These are phyloP conservation scores for Morpho helenor DNA, from an alignment of 2,888 invertebrate genomes.

Conservation along the genomic window DNA sequence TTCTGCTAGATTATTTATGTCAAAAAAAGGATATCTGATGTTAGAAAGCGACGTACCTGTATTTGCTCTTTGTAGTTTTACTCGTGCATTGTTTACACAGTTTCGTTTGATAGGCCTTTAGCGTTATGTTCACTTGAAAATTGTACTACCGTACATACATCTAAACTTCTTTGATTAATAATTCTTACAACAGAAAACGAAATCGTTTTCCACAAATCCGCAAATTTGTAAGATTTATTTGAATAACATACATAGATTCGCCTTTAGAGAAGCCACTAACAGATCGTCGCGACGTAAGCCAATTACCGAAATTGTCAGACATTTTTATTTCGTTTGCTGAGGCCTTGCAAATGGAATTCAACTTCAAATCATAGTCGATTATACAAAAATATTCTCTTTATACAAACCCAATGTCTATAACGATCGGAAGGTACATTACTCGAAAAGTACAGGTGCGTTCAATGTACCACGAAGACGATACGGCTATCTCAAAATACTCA, in stretches of 20 bases:
- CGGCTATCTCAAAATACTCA: slow-evolving; percentile 14
- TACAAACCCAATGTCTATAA: slow-evolving; percentile 19
- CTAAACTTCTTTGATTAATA: too few species aligned
- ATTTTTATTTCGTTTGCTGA: slow-evolving; percentile 27
- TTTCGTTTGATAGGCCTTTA: slow-evolving; percentile 3
- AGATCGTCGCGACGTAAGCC: slow-evolving; percentile 10
- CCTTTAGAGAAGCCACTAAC: neutral
- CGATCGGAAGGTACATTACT: slow-evolving; percentile 24
- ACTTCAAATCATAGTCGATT: slow-evolving; percentile 38
- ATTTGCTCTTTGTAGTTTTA: slow-evolving; percentile 8
- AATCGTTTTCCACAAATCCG: too few species aligned
- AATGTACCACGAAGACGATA: slow-evolving; percentile 27
- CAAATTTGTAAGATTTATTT: neutral
- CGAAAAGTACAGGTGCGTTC: slow-evolving; percentile 28
- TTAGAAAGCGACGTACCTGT: neutral
- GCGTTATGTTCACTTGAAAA: slow-evolving; percentile 9
- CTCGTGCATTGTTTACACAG: slow-evolving; percentile 2
- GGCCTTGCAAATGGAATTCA: slow-evolving; percentile 37
- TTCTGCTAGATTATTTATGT: neutral
- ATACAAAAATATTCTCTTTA: slow-evolving; percentile 32
- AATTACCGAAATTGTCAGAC: slow-evolving; percentile 25
- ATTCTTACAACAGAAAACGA: too few species aligned
- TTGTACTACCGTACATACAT: neutral
- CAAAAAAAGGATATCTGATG: neutral
- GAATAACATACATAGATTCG: neutral